These are phyloP conservation scores for Drosophila histrio DNA, from an alignment of 2,888 invertebrate genomes.

Conservation along the genomic window DNA sequence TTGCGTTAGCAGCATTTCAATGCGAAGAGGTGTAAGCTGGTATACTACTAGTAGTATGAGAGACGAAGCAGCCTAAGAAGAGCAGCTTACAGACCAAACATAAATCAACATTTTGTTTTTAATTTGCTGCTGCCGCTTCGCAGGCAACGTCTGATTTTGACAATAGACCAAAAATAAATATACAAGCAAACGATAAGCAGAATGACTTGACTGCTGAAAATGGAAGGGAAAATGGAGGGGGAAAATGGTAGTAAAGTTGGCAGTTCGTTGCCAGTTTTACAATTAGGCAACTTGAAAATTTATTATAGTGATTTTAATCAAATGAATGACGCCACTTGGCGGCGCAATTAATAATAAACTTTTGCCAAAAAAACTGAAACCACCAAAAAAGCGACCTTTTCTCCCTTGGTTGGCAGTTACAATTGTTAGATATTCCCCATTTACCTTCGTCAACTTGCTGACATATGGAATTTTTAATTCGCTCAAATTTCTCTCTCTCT, in stretches of 20 bases:
- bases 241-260: slow-evolving; percentile 8
- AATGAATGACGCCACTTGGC: slow-evolving; percentile 74
- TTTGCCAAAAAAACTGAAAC: slow-evolving; percentile 18
- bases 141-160: slow-evolving; percentile 65
- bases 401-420: background rate
- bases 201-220: background rate
- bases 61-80: slow-evolving; percentile 31
- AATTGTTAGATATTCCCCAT: slow-evolving; percentile 24
- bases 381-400: background rate
- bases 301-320: slow-evolving; percentile 74
- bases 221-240: background rate
- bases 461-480: slow-evolving; percentile 80
- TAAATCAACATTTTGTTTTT: slow-evolving; percentile 78
- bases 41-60: slow-evolving; percentile 29
- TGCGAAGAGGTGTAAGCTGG: slow-evolving; percentile 53
- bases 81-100: slow-evolving; percentile 32
- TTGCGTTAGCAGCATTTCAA: slow-evolving; percentile 78
- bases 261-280: slow-evolving; percentile 70
- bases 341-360: slow-evolving; percentile 74
- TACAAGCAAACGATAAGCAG: slow-evolving; percentile 50
- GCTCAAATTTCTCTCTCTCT: slow-evolving; percentile 46
- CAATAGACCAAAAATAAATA: slow-evolving; percentile 53
- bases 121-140: slow-evolving; percentile 60
- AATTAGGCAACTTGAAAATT: slow-evolving; percentile 69
- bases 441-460: slow-evolving; percentile 77